Evolutionary conservation across 2,113 vertebrate genomes (phyloP), one percentile per base, ranked within the genome.

Genomic region (Ascaphus truei): DNA sequence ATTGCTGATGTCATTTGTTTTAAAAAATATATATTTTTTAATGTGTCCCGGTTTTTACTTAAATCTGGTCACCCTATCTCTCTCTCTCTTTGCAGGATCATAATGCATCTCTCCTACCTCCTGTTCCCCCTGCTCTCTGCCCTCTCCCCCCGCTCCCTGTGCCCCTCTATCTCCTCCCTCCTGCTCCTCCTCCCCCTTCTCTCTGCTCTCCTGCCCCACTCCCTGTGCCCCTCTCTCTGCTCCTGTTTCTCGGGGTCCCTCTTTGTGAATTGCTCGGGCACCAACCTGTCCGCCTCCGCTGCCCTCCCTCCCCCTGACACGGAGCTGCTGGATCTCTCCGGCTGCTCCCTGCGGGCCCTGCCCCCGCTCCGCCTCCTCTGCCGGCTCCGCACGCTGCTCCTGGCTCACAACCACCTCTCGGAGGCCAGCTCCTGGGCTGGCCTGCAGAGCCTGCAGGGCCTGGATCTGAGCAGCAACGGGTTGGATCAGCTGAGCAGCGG

Each of bases 381-480:
- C 48, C 88, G 79, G 39, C 81, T 93, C 1, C 73, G 75, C 0
- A 72, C 88, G 1, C 86, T 93, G 9, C 77, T 92, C 34, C 75
- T 93, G 29, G 87, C 86, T 31, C 77, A 85, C 74, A 92, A 92
- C 75, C 68, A 75, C 69, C 90, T 93, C 60, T 78, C 62, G 15
- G 10, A 23, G 20, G 65, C 84, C 7, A 83, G 82, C 3, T 74
- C 79, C 11, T 93, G 92, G 71, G 71, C 68, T 0, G 75, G 78
- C 7, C 76, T 93, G 43, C 88, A 85, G 71, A 86, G 83, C 77
- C 78, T 93, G 5, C 79, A 86, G 63, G 88, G 80, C 50, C 80
- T 93, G 73, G 90, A 93, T 77, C 81, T 93, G 58, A 88, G 82
- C 76, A 69, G 81, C 71, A 93, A 93, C 69, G 65, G 23, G 26